A percentile compares a stretch with the other conserved stretches of the same genome.
These are phyloP conservation scores for Euplagia quadripunctaria DNA, from an alignment of 2,888 invertebrate genomes.

Conservation along the genomic window DNA sequence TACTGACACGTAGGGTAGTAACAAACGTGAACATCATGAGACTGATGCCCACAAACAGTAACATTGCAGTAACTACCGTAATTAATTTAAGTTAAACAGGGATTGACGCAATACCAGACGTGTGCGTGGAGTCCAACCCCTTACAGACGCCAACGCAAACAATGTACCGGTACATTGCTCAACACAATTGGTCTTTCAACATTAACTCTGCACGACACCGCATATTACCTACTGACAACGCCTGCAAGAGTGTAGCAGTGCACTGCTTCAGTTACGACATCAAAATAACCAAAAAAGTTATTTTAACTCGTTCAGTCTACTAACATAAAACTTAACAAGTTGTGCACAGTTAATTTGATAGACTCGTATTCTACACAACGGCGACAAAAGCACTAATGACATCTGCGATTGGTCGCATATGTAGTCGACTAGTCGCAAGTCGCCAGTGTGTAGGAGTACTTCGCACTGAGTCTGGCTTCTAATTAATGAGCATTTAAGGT, in stretches of 20 bases:
- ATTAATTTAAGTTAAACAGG: conserved; percentile 73
- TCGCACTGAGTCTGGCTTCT: conserved; percentile 70
- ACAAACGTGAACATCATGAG: conserved; percentile 60
- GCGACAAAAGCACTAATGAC: neutral
- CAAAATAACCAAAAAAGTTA: neutral
- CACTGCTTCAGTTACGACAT: neutral
- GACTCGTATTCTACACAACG: conserved; percentile 25
- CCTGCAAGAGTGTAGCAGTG: neutral
- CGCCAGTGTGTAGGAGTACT: conserved; percentile 32
- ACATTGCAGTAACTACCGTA: conserved; percentile 60
- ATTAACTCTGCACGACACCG: conserved; percentile 41
- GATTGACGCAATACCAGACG: conserved; percentile 80
- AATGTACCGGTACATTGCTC: conserved; percentile 33
- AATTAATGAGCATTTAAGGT: conserved; percentile 67
- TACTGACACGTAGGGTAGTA: conserved; percentile 60
- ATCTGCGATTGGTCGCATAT: conserved; percentile 5
- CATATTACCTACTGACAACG: neutral
- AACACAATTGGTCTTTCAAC: conserved; percentile 29
- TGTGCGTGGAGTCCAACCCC: conserved; percentile 23
- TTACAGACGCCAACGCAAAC: conserved; percentile 3
- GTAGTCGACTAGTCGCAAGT: conserved; percentile 11
- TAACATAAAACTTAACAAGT: conserved; percentile 18
- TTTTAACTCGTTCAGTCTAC: neutral
- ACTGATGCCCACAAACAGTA: conserved; percentile 69
- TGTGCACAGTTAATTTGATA: conserved; percentile 51